A percentile compares a stretch with the other conserved stretches of the same genome.
Conservation (phyloP, 2,797 vertebrate species). For the Takifugu ocellatus region DNA sequence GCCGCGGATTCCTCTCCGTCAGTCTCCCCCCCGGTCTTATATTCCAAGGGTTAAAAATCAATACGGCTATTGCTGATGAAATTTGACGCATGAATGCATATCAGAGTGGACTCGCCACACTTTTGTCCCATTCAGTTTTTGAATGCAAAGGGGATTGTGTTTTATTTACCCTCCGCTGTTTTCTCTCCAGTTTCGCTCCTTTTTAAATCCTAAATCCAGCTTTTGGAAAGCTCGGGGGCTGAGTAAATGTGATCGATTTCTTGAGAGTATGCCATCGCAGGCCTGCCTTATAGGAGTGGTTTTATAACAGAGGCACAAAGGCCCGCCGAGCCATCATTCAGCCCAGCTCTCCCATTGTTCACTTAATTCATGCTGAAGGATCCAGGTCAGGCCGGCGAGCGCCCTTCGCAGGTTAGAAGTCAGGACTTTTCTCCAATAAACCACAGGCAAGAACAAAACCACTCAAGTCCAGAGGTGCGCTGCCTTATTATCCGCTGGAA, state of each 20-base stretch:
- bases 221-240: conserved; percentile 66
- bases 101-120: conserved; percentile 42
- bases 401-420: conserved; percentile 71
- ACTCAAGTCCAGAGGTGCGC: conserved; percentile 32
- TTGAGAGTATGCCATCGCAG: conserved; percentile 70
- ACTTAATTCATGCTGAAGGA: conserved; percentile 78
- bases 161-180: conserved; percentile 66
- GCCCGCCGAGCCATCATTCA: conserved; percentile 74
- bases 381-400: conserved; percentile 72
- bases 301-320: conserved; percentile 75
- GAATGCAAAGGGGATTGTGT: conserved; percentile 74
- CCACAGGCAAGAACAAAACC: conserved; percentile 33
- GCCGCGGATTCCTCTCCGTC: conserved; percentile 60
- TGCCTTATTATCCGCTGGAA: conserved; percentile 49
- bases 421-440: conserved; percentile 54
- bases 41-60: conserved; percentile 76
- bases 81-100: conserved; percentile 72
- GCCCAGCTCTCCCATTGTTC: conserved; percentile 66
- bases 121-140: conserved; percentile 67
- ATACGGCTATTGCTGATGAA: conserved; percentile 73
- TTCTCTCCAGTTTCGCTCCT: conserved; percentile 24
- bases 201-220: conserved; percentile 58
- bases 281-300: conserved; percentile 72
- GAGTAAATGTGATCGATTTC: conserved; percentile 79
- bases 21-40: conserved; percentile 61